Base-by-base conservation (phyloP, 2,113 vertebrate species). In the Gambusia holbrooki region DNA sequence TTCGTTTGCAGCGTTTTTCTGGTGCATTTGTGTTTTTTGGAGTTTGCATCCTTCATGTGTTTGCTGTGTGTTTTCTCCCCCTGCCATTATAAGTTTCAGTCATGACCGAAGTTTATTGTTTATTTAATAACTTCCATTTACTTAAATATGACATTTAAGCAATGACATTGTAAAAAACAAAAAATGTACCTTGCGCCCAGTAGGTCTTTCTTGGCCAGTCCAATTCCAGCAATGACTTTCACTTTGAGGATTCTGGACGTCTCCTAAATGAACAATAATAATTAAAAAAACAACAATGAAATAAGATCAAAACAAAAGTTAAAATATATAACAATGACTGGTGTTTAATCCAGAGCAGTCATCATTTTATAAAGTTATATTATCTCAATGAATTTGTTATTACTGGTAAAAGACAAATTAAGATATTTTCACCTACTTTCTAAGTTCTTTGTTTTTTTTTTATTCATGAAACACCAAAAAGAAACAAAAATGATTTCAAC, bases 151-250 rank as follows among this genome's bases (percentile, higher is more conserved):
- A 37, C 0, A 48, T 17, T n/a, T 27, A 7, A 66, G 12, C 3
- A 17, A 4, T 73, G 10, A 25, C 17, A 25, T n/a, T 37, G 37
- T 32, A 3, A 69, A 19, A 48, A 42, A 33, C 2, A 3, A 37
- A 37, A 37, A 42, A 86, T 92, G 27, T 27, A 99, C 98, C 98
- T 99, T 82, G 98, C 95, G 88, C 98, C 98, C 71, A 99, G 91
- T 79, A 99, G 95, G 79, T 99, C 98, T 90, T 99, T 99, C 93
- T 99, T 99, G 71, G 97, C 98, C 80, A 99, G 92, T 48, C 96
- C 96, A 80, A 99, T 96, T 85, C 96, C 97, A 90, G 95, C 94
- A 75, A 99, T 93, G 66, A 99, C 92, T 90, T 96, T 98, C 65
- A 99, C 95, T 81, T 96, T 95, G 28, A 99, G 94, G 80, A 98